Evolutionary conservation across 2,113 vertebrate genomes (phyloP), one percentile per base, ranked within the genome.

Genomic region (Tachuris rubrigastra): DNA sequence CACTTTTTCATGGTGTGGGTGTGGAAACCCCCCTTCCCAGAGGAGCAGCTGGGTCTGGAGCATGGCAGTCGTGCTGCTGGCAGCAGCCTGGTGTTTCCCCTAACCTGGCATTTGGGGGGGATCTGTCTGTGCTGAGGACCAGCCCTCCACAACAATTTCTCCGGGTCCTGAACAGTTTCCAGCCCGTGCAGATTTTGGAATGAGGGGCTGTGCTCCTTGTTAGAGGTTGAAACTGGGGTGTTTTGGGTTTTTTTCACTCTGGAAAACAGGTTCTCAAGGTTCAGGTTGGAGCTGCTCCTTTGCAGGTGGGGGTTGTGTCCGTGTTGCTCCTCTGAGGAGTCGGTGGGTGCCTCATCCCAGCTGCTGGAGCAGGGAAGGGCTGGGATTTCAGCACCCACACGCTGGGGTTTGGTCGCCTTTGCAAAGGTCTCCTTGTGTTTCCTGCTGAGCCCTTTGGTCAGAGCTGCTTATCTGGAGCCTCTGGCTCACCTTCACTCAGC

Each of bases 391-490:
- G 44, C 42, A 8, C 46, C 63, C 6, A 8, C 25, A 18, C 44
- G 53, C 74, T 7, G 19, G 18, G 30, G 30, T 44, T 86, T 86
- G 8, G 39, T 53, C 0, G 0, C 14, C 11, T 95, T 89, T 93
- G 93, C 84, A n/a, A 77, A 82, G 66, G 83, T 60, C 60, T 95
- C 4, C 8, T 52, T 46, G 12, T 1, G 6, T 50, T 95, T 93
- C 93, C 91, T 87, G 60, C 77, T 75, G 89, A 94, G 89, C 89
- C 89, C 86, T 95, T 94, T 92, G 84, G 68, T 91, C 56, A 44
- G 89, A 17, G 77, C 89, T 94, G 73, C 93, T 96, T 94, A 91
- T 96, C 95, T 83, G 92, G 50, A 83, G 60, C 46, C 92, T 92
- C 85, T 95, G 94, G 79, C 62, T 91, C 90, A 65, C 73, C 81